These are phyloP conservation scores for Colletes gigas DNA, from an alignment of 1,140 invertebrate species.

Conservation along the genomic window DNA sequence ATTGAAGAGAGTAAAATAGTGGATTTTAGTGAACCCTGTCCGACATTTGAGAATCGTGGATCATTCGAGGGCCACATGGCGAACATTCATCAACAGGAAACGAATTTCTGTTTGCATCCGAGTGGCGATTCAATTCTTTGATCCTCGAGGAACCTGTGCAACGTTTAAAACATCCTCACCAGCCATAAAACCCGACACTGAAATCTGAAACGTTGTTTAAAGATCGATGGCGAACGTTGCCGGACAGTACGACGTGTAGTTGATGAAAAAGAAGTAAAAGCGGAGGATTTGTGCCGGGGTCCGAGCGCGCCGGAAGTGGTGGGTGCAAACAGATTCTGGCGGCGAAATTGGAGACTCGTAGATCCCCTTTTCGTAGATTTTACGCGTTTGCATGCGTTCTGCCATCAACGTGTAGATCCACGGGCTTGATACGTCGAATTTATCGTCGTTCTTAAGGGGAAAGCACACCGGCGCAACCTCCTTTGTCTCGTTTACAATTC, in stretches of 20 bases:
- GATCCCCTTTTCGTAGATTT: constrained; percentile 32
- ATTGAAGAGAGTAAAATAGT: too few species aligned
- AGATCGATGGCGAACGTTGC: constrained; percentile 54
- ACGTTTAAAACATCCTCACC: constrained; percentile 5
- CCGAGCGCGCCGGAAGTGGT: constrained; percentile 53
- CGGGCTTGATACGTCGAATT: constrained; percentile 51
- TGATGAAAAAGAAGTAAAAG: constrained; percentile 40
- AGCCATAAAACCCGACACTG: constrained; percentile 53
- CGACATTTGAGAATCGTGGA: constrained; percentile 16
- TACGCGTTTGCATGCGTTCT: constrained; percentile 8
- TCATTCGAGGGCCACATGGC: constrained; percentile 22
- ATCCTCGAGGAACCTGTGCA: constrained; percentile 29
- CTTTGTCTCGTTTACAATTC: constrained; percentile 21
- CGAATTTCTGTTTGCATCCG: constrained; percentile 1
- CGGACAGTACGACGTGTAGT: constrained; percentile 13
- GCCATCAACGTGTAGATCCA: constrained; percentile 50
- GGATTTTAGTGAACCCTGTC: too few species aligned
- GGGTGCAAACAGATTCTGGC: constrained; percentile 34
- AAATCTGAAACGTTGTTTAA: constrained; percentile 48
- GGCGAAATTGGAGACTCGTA: constrained; percentile 58
- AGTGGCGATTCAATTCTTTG: constrained; percentile 30
- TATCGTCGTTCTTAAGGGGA: constrained; percentile 47
- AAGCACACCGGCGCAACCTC: constrained; percentile 23
- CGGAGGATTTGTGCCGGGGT: constrained; percentile 14
- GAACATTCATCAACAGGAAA: constrained; percentile 14